These are phyloP conservation scores for Petrolisthes manimaculis DNA, from an alignment of 2,888 invertebrate genomes.

Conservation along the genomic window DNA sequence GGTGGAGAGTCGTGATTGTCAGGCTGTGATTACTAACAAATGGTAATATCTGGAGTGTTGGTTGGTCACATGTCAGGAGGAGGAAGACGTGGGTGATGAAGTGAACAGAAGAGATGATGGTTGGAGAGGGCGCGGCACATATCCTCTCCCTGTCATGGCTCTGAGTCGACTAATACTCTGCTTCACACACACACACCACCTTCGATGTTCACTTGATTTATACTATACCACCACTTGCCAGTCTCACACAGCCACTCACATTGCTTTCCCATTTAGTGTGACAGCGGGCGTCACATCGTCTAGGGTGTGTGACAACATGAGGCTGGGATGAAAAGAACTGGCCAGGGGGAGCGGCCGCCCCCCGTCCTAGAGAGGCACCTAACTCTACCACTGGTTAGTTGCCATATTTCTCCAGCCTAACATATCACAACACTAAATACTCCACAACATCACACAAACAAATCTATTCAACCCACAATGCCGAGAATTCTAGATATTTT, in stretches of 20 bases:
- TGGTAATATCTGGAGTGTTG: too few species aligned
- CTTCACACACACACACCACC: too few species aligned
- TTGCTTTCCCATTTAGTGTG: not conserved
- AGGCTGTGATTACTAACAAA: too few species aligned
- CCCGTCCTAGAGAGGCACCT: constrained; percentile 19
- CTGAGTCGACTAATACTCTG: constrained; percentile 10
- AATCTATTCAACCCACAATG: too few species aligned
- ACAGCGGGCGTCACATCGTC: constrained; percentile 17
- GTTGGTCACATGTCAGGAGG: constrained; percentile 14
- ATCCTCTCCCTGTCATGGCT: constrained; percentile 10
- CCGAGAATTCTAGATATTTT: too few species aligned
- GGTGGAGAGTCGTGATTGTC: too few species aligned
- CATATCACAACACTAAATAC: too few species aligned
- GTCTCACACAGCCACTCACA: too few species aligned
- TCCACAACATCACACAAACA: too few species aligned
- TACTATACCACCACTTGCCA: too few species aligned
- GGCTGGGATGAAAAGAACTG: not conserved
- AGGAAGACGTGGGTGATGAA: too few species aligned
- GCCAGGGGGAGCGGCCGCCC: constrained; percentile 36
- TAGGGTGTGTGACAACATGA: not conserved
- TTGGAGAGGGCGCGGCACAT: not conserved
- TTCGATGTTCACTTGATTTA: not conserved
- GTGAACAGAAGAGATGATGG: not conserved
- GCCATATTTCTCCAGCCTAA: too few species aligned
- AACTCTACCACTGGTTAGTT: not conserved